phyloP scores from a whole-genome alignment of 2,113 vertebrate species.

The Panthera tigris region DNA sequence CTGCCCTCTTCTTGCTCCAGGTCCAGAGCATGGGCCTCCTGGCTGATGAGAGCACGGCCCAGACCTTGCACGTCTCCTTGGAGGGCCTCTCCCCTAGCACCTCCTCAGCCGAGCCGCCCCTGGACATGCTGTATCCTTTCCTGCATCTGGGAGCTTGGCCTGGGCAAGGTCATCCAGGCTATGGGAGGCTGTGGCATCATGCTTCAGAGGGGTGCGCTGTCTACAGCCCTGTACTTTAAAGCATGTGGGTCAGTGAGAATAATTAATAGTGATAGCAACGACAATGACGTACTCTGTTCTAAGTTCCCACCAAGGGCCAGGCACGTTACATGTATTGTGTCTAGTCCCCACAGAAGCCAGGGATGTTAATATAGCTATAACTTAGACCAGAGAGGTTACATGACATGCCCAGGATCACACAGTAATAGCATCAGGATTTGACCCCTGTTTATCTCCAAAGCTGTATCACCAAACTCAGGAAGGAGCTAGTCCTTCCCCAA shows the following conservation, averaged over 20 bases:
- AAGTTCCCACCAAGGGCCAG: background rate
- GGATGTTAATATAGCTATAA: background rate
- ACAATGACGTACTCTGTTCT: background rate
- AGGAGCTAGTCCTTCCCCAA: background rate
- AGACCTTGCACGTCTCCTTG: slow-evolving; percentile 77
- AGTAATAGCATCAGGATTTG: background rate
- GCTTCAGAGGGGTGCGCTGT: background rate
- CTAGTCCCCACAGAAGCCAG: background rate
- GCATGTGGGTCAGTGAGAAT: background rate
- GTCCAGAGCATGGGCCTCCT: slow-evolving; percentile 77
- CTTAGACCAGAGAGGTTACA: background rate
- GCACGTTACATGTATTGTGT: background rate
- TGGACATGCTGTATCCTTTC: slow-evolving; percentile 87
- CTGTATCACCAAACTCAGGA: background rate
- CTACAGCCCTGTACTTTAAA: background rate
- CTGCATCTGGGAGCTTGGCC: background rate
- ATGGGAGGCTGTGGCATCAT: background rate
- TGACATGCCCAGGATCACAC: background rate
- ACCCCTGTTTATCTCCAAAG: background rate
- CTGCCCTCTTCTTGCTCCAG: slow-evolving; percentile 67
- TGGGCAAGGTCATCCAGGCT: background rate
- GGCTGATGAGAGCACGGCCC: slow-evolving; percentile 63
- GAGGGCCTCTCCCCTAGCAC: slow-evolving; percentile 65
- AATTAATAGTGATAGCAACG: background rate
- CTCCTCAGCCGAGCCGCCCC: background rate